Conservation (phyloP, 2,113 vertebrate species). For the Cryptotis parvus region DNA sequence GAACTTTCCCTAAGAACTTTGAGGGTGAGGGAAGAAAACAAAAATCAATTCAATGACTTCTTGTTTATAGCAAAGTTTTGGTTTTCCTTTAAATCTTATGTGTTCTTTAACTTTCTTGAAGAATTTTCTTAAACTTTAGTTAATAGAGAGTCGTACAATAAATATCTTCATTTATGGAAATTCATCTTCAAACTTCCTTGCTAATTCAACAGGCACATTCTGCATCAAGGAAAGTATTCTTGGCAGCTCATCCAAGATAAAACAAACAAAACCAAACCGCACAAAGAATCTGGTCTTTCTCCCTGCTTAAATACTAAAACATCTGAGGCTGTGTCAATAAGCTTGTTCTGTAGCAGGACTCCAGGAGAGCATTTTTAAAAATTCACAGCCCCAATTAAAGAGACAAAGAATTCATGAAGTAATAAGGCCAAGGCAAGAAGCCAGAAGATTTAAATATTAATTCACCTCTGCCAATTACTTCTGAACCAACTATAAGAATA, state of each 20-base stretch:
- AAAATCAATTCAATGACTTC: conserved; percentile 51
- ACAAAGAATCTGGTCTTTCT: conserved; percentile 14
- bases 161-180: neutral
- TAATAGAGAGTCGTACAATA: conserved; percentile 23
- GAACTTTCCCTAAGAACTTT: conserved; percentile 26
- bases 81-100: conserved; percentile 28
- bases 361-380: neutral
- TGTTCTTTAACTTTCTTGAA: neutral
- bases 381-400: conserved; percentile 41
- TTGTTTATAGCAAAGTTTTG: neutral
- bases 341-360: conserved; percentile 12
- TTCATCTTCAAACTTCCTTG: conserved; percentile 27
- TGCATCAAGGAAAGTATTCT: conserved; percentile 43
- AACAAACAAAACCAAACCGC: conserved; percentile 45
- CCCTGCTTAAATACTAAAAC: conserved; percentile 37
- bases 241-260: conserved; percentile 24
- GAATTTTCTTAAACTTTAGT: neutral
- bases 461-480: neutral
- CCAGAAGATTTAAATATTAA: conserved; percentile 37
- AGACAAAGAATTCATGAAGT: conserved; percentile 13
- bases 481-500: conserved; percentile 17
- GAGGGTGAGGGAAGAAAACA: neutral
- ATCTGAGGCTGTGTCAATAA: conserved; percentile 20
- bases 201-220: conserved; percentile 41
- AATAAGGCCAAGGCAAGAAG: neutral